Conservation (phyloP, 2,113 vertebrate species). For the Festucalex cinctus region DNA sequence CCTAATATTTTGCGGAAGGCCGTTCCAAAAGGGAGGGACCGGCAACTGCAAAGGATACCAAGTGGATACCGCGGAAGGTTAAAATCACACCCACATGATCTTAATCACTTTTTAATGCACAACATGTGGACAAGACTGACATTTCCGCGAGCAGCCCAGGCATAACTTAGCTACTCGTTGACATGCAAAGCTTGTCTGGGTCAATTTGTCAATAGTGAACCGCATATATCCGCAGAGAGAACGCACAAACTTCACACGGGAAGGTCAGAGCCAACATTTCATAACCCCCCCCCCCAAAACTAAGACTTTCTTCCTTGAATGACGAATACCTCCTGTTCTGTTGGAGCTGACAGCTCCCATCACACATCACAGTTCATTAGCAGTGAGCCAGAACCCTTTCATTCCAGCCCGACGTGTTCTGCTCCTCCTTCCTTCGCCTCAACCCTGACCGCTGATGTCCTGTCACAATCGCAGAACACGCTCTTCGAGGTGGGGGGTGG, state of each 20-base stretch:
- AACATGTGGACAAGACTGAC: not conserved
- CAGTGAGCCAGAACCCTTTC: slow-evolving; percentile 36
- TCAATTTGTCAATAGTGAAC: not conserved
- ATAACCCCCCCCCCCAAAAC: not conserved
- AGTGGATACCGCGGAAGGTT: not conserved
- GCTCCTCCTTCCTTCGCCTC: slow-evolving; percentile 35
- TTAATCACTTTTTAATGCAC: slow-evolving; percentile 7
- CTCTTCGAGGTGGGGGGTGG: slow-evolving; percentile 26
- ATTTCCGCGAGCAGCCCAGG: not conserved
- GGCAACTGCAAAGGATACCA: too few relatives aligned
- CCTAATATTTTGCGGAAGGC: too few relatives aligned
- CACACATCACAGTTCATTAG: slow-evolving; percentile 56
- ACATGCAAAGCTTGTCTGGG: not conserved
- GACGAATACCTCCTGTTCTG: not conserved
- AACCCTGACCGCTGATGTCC: slow-evolving; percentile 23
- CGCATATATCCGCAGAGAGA: too few relatives aligned
- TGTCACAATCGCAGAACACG: slow-evolving; percentile 49
- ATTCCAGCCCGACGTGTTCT: slow-evolving; percentile 29
- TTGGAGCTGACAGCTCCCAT: slow-evolving; percentile 41
- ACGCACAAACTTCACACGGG: not conserved
- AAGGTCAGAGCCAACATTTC: not conserved
- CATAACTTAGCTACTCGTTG: not conserved
- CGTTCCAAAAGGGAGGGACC: too few relatives aligned
- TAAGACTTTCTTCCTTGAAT: not conserved
- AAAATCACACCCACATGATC: not conserved